phyloP scores from a whole-genome alignment of 1,140 invertebrate species.

The Lordiphosa stackelbergi region DNA sequence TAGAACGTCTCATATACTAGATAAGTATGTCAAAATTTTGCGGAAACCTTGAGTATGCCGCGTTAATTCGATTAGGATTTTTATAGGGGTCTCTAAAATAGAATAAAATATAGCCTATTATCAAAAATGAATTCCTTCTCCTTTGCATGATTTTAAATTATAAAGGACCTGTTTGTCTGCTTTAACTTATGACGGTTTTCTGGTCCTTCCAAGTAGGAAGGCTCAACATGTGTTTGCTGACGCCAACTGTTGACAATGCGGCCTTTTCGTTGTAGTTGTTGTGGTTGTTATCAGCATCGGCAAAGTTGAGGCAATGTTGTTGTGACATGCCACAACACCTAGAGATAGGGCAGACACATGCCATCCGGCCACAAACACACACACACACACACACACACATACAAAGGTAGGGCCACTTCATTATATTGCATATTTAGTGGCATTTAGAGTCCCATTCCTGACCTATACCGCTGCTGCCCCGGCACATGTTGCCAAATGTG shows the following conservation, averaged over 20 bases:
- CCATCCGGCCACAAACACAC: constrained; percentile 18
- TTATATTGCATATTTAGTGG: constrained; percentile 71
- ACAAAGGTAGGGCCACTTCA: constrained; percentile 10
- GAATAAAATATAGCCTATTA: too few relatives aligned
- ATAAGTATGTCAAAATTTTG: too few relatives aligned
- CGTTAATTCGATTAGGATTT: too few relatives aligned
- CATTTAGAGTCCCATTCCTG: constrained; percentile 52
- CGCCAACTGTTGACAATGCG: constrained; percentile 57
- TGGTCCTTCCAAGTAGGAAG: neutral
- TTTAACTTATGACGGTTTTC: neutral
- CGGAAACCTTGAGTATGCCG: too few relatives aligned
- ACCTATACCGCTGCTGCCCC: constrained; percentile 25
- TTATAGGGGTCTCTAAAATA: too few relatives aligned
- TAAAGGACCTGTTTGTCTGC: constrained; percentile 15
- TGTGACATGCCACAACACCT: constrained; percentile 62
- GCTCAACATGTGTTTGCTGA: constrained; percentile 55
- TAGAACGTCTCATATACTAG: too few relatives aligned
- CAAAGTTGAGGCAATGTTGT: constrained; percentile 35
- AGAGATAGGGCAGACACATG: constrained; percentile 30
- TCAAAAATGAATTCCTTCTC: too few relatives aligned
- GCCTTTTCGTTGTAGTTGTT: constrained; percentile 26
- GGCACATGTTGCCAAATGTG: constrained; percentile 67
- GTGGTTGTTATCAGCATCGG: constrained; percentile 39
- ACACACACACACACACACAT: neutral
- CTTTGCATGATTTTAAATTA: too few relatives aligned